Evolutionary conservation across 2,113 vertebrate species (phyloP).

Genomic region (Recurvirostra avosetta): DNA sequence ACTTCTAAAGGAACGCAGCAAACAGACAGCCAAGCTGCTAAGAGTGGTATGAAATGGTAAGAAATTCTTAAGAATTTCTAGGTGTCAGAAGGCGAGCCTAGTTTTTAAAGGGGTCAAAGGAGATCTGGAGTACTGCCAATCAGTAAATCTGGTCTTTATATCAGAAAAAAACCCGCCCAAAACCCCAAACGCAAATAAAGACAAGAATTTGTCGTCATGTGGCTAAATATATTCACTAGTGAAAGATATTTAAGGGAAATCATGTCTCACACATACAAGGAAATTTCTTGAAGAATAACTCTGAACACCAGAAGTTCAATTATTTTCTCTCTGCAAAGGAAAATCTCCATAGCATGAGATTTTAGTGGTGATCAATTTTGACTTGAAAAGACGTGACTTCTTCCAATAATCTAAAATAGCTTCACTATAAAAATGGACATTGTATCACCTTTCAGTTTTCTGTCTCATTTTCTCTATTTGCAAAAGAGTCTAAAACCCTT

Average conservation of each 20-base stretch:
- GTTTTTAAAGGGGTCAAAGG: not conserved
- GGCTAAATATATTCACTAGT: not conserved
- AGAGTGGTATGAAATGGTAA: not conserved
- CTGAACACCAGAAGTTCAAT: not conserved
- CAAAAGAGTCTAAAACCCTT: not conserved
- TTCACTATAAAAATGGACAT: not conserved
- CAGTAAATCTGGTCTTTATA: not conserved
- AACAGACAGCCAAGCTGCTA: not conserved
- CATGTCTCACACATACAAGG: not conserved
- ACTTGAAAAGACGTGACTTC: not conserved
- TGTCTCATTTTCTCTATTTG: not conserved
- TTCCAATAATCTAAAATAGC: not conserved
- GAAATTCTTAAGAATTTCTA: not conserved
- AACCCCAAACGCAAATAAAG: not conserved
- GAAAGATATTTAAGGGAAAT: not conserved
- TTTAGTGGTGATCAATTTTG: not conserved
- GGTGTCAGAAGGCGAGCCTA: not conserved
- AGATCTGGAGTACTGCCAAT: not conserved
- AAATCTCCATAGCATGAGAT: not conserved
- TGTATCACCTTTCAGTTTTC: not conserved
- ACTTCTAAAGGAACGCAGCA: not conserved
- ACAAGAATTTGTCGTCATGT: not conserved
- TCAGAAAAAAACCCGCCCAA: not conserved
- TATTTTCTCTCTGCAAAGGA: not conserved
- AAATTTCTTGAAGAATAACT: not conserved